Base-by-base conservation (phyloP, 1,140 invertebrate species). In the Drosophila tsacasi region DNA sequence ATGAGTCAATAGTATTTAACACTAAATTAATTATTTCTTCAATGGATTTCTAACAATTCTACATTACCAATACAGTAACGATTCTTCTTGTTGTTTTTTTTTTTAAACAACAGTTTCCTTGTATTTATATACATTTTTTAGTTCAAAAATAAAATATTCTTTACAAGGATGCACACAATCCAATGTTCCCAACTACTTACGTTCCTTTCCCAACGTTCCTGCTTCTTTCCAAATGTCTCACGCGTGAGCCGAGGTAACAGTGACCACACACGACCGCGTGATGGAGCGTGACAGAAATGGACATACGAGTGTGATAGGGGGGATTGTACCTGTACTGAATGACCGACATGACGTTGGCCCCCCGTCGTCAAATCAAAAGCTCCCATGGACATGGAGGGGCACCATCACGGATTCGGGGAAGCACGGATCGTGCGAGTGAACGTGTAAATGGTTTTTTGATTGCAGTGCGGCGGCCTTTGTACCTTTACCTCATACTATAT, bases 381-480 rank as follows among this genome's bases (percentile, higher is more conserved):
- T 50, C 47, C 65, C 25, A 35, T 78, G 50, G 50, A 63, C 27
- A 47, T 44, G 46, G 19, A n/a, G 49, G 30, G 67, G 73, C 30
- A 57, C 25, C 49, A 58, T 30, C 52, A 46, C 25, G 52, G 30
- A 3, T 58, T 52, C 12, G 63, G 40, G 57, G 40, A 54, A 58
- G 44, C 57, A 54, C 54, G 47, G 27, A 63, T 49, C 63, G 57
- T 69, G 69, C 64, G 60, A 64, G 37, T 74, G 63, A 72, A 87
- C 84, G 81, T 89, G 84, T 83, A 83, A 87, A 87, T 87, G 78
- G 85, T 44, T 73, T 89, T 87, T 89, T 84, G 81, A 89, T 89
- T 89, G 81, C 85, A 67, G 66, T 57, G 69, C 84, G 78, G 84
- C 72, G 23, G 64, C 49, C 58, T 76, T 71, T 55, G 78, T 73